phyloP scores from a whole-genome alignment of 2,113 vertebrate genomes.

The Chaenogobius annularis region DNA sequence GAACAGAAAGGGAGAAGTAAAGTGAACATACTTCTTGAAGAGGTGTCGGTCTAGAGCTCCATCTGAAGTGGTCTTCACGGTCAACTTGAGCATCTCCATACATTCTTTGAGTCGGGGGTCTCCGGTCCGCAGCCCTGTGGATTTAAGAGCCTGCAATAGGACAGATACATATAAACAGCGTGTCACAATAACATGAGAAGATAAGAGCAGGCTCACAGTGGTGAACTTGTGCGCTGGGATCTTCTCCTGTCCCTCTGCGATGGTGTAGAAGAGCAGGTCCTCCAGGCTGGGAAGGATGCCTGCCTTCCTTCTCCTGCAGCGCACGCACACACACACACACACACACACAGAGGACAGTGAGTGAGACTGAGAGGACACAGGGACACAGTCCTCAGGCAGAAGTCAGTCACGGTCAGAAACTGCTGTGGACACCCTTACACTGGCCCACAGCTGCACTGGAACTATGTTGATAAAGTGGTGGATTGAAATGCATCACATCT shows the following conservation, averaged over 20 bases:
- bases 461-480: background rate
- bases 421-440: slow-evolving; percentile 11
- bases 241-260: slow-evolving; percentile 97
- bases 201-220: slow-evolving; percentile 82
- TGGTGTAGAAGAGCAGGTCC: slow-evolving; percentile 98
- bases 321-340: slow-evolving; percentile 1
- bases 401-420: slow-evolving; percentile 20
- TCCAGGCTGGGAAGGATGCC: slow-evolving; percentile 96
- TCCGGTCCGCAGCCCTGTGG: slow-evolving; percentile 94
- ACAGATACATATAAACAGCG: slow-evolving; percentile 9
- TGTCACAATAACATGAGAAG: background rate
- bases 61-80: slow-evolving; percentile 92
- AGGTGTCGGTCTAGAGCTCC: slow-evolving; percentile 96
- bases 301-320: slow-evolving; percentile 88
- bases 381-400: slow-evolving; percentile 19
- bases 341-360: background rate
- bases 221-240: slow-evolving; percentile 98
- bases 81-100: slow-evolving; percentile 98
- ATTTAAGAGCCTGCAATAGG: slow-evolving; percentile 87
- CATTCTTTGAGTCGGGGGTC: slow-evolving; percentile 97
- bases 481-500: background rate
- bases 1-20: background rate
- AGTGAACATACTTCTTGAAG: slow-evolving; percentile 91
- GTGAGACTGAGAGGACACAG: slow-evolving; percentile 9
- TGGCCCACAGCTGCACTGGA: slow-evolving; percentile 16